Evolutionary conservation across 2,113 vertebrate genomes (phyloP), one percentile per base, ranked within the genome.

Genomic region (Malurus melanocephalus): DNA sequence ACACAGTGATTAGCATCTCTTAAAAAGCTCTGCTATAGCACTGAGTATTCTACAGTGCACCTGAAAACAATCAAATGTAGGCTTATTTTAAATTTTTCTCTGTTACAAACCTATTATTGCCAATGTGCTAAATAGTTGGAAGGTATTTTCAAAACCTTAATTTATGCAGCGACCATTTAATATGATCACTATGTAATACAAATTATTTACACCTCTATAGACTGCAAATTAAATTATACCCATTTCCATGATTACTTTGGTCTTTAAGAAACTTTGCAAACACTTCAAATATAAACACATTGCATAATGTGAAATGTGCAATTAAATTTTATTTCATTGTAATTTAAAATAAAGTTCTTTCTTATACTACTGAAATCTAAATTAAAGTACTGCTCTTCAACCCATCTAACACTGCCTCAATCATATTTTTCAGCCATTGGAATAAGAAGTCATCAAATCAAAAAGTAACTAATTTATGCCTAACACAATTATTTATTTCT

Each of bases 161-260:
- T 86, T 93, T 91, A 85, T 8, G 2, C 55, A 56, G 55, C 0
- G 22, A 84, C 87, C 27, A 38, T 81, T 90, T 93, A 73, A 84
- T 68, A 79, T 5, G 32, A 92, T 86, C 61, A n/a, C 48, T 73
- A 33, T 14, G 33, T 61, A 64, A 42, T 76, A 46, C 15, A 0
- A 79, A 93, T 91, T 82, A 91, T 90, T 94, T 91, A 81, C 84
- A 88, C 67, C 62, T 81, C 62, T 52, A 28, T 14, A 56, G 71
- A 55, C 19, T 73, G 59, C 67, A 92, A 94, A 96, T 95, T 94
- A 85, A 89, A 92, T 93, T 82, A 80, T 27, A 85, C n/a, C 35
- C 52, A 88, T 90, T 90, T 79, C 78, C 71, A 56, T 81, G 52
- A 93, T 94, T 85, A 88, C 86, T 92, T 87, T 87, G 56, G 66